Conservation (phyloP, 2,113 vertebrate genomes). For the Arizona elegans region DNA sequence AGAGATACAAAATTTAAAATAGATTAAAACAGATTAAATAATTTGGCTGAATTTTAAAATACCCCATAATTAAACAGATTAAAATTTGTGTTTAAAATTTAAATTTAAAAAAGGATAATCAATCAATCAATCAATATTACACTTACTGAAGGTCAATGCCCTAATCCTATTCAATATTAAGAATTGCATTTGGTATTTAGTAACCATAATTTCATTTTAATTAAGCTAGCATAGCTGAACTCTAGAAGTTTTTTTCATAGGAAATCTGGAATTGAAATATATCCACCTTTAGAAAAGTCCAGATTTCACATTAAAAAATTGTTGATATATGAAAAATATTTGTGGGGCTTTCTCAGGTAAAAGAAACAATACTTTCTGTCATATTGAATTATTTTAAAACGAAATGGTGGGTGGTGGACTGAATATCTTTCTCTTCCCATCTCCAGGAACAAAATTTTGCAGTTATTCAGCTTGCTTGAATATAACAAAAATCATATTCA, state of each 20-base stretch:
- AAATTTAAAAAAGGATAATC: too few species aligned
- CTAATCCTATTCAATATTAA: background rate
- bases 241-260: background rate
- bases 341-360: background rate
- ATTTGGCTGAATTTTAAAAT: too few species aligned
- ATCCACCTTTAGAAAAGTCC: background rate
- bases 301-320: background rate
- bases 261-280: background rate
- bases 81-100: too few species aligned
- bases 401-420: background rate
- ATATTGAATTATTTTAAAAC: background rate
- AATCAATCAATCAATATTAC: background rate
- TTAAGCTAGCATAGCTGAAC: constrained; percentile 48
- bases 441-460: background rate
- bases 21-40: too few species aligned
- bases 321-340: background rate
- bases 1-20: too few species aligned
- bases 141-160: background rate
- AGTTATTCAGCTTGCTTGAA: background rate
- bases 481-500: background rate
- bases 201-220: constrained; percentile 39
- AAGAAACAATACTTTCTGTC: background rate
- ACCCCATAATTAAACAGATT: too few species aligned
- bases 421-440: background rate
- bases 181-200: background rate